Base-by-base conservation (phyloP, 2,797 vertebrate genomes). In the Alca torda region DNA sequence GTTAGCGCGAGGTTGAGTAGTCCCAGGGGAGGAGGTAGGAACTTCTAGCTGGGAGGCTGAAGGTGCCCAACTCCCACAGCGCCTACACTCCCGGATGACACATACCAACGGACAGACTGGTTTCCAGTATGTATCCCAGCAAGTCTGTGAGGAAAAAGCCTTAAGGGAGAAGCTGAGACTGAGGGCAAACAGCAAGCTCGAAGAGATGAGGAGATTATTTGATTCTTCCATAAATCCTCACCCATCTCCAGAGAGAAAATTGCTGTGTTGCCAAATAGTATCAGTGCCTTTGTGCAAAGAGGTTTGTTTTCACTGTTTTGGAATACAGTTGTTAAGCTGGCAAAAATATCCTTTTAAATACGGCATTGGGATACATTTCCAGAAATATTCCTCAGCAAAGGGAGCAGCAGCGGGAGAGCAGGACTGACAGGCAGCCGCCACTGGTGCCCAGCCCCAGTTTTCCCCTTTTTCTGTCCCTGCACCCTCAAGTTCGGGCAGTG, bases 51-150 rank as follows among this genome's bases (percentile, higher is more conserved):
- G 39, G 41, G 59, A 33, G 21, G 48, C 45, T 59, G 48, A 67
- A 57, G 8, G 6, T 4, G 2, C 24, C 28, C 31, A 50, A 18
- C 23, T 16, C 23, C n/a, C 65, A 13, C 37, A n/a, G 26, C 6
- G 26, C 41, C 4, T 5, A 6, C 13, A 23, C 46, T 48, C 69
- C 7, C 51, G 30, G 12, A 24, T 21, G 21, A 10, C 17, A 15
- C 72, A 12, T 3, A 43, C 26, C 50, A 25, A 31, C 3, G 7
- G 35, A 48, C 0, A 1, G 28, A n/a, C 9, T 16, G n/a, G 4
- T 85, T 79, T 64, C 68, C 50, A 72, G 24, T 30, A 53, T 4
- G 1, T 3, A 31, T 57, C 45, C 67, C 64, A 72, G 37, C 23
- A 35, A 68, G 24, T 11, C 82, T 7, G 0, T 6, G 3, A 65